Evolutionary conservation across 1,140 invertebrate species (phyloP).

Genomic region (Neodiprion pinetum): DNA sequence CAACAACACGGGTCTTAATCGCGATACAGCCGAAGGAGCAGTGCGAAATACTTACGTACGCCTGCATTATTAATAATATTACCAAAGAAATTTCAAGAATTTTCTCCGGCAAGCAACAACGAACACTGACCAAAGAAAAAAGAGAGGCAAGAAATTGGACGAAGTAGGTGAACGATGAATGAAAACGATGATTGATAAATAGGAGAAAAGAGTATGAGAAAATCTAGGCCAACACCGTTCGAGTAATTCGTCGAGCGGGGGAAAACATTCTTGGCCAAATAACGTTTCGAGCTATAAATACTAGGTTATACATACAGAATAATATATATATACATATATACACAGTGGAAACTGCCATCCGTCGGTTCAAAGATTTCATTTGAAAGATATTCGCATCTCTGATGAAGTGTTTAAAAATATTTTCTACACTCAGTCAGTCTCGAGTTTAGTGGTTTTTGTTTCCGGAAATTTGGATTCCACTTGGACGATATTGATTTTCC

Average conservation of each 20-base stretch:
- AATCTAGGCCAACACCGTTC: background rate
- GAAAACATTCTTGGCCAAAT: background rate
- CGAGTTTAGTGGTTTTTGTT: too few relatives aligned
- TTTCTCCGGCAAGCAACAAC: background rate
- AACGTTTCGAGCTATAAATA: background rate
- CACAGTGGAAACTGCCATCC: background rate
- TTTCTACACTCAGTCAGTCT: too few relatives aligned
- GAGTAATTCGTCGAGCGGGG: background rate
- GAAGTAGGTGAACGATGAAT: background rate
- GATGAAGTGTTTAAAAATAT: too few relatives aligned
- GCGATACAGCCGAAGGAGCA: too few relatives aligned
- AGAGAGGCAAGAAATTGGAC: background rate
- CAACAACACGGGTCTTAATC: too few relatives aligned
- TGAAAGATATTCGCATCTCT: background rate
- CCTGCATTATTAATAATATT: too few relatives aligned
- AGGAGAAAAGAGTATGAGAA: background rate
- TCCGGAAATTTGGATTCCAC: too few relatives aligned
- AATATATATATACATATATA: background rate
- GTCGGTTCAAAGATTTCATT: background rate
- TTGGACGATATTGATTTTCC: too few relatives aligned
- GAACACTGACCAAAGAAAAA: background rate
- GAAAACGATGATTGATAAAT: background rate
- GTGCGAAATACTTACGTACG: too few relatives aligned
- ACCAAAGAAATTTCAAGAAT: too few relatives aligned
- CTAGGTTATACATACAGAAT: background rate